A percentile compares a stretch with the other conserved stretches of the same genome.
Evolutionary conservation across 2,113 vertebrate species (phyloP).

Genomic region (Nibea albiflora): DNA sequence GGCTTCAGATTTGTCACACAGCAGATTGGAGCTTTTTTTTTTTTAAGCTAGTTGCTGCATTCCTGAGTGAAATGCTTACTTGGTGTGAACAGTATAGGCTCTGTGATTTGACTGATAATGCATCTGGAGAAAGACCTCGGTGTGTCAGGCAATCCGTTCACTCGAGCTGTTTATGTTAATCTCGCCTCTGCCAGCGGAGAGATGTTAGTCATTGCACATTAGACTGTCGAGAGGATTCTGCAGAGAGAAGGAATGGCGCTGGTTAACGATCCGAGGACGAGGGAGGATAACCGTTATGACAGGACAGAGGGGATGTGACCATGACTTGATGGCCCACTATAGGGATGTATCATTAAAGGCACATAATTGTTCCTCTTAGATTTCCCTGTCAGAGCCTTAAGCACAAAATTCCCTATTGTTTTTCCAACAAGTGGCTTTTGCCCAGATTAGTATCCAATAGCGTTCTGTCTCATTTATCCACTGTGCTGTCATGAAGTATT

Average conservation of each 20-base stretch:
- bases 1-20: slow-evolving; percentile 23
- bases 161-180: slow-evolving; percentile 51
- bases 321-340: slow-evolving; percentile 14
- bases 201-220: slow-evolving; percentile 34
- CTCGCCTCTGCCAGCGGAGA: slow-evolving; percentile 2
- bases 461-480: slow-evolving; percentile 32
- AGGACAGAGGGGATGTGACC: slow-evolving; percentile 39
- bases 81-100: slow-evolving; percentile 15
- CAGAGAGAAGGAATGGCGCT: slow-evolving; percentile 6
- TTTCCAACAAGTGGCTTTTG: slow-evolving; percentile 37
- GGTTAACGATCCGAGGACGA: slow-evolving; percentile 42
- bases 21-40: not conserved
- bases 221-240: slow-evolving; percentile 33
- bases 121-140: slow-evolving; percentile 26
- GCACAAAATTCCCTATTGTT: slow-evolving; percentile 15
- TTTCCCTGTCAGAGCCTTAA: slow-evolving; percentile 21
- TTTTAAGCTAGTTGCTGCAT: not conserved
- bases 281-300: slow-evolving; percentile 31
- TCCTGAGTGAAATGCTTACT: slow-evolving; percentile 32
- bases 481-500: slow-evolving; percentile 34
- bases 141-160: not conserved
- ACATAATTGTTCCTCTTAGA: slow-evolving; percentile 37
- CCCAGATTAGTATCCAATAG: slow-evolving; percentile 31
- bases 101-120: slow-evolving; percentile 47
- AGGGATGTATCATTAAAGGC: slow-evolving; percentile 46